Evolutionary conservation across 2,888 invertebrate genomes (phyloP).

Genomic region (Andrena dorsata): DNA sequence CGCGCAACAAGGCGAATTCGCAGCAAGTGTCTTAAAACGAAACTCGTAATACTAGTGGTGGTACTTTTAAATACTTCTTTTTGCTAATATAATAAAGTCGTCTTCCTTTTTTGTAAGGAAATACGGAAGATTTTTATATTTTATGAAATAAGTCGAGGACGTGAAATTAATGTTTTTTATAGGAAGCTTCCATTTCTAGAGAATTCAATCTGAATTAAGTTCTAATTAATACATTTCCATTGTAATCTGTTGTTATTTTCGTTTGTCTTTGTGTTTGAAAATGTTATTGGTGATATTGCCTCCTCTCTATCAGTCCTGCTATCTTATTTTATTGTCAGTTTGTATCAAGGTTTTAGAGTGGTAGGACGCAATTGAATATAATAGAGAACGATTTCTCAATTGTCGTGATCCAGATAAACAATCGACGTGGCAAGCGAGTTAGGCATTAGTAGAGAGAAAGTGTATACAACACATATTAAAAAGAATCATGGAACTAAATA

Average conservation of each 20-base stretch:
- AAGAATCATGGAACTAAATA: too few relatives aligned
- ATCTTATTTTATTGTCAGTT: background rate
- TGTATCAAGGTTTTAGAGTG: background rate
- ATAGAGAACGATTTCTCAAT: constrained; percentile 11
- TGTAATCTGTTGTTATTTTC: background rate
- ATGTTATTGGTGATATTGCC: background rate
- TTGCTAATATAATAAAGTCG: too few relatives aligned
- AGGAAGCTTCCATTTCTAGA: too few relatives aligned
- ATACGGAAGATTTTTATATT: background rate
- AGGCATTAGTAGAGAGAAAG: too few relatives aligned
- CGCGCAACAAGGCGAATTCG: background rate
- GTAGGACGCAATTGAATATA: constrained; percentile 1
- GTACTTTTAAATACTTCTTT: background rate
- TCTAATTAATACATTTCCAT: too few relatives aligned
- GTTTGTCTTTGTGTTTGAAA: background rate
- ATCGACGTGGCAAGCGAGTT: background rate
- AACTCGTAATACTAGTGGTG: background rate
- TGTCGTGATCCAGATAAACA: background rate
- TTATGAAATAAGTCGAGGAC: background rate
- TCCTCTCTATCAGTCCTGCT: background rate
- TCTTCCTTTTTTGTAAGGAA: background rate
- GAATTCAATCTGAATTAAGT: too few relatives aligned
- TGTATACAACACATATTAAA: too few relatives aligned
- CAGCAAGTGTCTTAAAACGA: background rate
- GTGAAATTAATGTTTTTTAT: background rate